phyloP scores from a whole-genome alignment of 2,113 vertebrate genomes.

The Heliornis fulica region DNA sequence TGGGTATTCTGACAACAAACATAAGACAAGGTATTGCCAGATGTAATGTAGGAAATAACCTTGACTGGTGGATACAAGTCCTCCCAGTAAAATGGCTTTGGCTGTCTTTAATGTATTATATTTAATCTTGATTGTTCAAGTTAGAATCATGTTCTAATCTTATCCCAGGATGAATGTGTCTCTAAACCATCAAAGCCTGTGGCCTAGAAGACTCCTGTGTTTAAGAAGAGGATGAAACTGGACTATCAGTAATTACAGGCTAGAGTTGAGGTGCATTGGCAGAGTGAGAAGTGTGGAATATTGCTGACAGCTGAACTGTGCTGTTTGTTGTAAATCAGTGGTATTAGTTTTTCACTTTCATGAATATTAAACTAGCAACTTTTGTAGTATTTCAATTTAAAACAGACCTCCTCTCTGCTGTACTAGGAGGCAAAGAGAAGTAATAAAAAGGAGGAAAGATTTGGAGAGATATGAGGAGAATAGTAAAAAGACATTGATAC shows the following conservation, averaged over 20 bases:
- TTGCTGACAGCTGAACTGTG: neutral
- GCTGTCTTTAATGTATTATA: neutral
- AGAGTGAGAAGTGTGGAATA: neutral
- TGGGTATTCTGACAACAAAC: neutral
- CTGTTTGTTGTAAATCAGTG: neutral
- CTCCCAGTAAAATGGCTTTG: neutral
- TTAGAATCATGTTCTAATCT: neutral
- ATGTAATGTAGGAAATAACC: neutral
- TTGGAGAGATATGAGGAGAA: neutral
- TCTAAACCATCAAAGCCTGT: neutral
- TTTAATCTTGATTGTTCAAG: neutral
- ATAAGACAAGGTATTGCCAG: neutral
- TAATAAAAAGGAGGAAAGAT: neutral
- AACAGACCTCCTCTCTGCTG: neutral
- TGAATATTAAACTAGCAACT: conserved; percentile 6
- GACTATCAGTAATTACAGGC: neutral
- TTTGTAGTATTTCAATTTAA: neutral
- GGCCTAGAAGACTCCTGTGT: neutral
- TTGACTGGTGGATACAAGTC: neutral
- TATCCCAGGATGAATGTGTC: neutral
- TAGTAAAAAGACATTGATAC: neutral
- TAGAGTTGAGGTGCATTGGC: neutral
- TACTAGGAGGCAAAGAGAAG: neutral
- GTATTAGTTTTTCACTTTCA: neutral
- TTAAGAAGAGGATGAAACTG: neutral